A percentile compares a stretch with the other conserved stretches of the same genome.
Conservation (phyloP, 2,797 vertebrate species). For the Coendou prehensilis region DNA sequence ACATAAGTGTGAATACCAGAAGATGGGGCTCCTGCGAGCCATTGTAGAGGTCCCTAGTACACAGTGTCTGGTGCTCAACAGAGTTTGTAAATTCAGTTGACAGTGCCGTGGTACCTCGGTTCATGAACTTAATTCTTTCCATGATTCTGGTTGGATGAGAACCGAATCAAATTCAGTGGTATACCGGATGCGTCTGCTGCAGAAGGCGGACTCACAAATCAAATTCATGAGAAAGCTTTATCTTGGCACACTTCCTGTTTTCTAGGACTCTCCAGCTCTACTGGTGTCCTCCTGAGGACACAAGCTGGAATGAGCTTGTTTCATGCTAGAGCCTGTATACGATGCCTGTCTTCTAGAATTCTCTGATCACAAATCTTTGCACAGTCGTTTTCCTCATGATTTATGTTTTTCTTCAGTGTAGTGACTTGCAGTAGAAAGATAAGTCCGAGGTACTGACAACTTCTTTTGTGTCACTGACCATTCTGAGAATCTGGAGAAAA, state of each 20-base stretch:
- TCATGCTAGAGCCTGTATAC: neutral
- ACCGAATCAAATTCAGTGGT: neutral
- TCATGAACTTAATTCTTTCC: neutral
- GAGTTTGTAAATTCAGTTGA: neutral
- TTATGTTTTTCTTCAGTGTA: neutral
- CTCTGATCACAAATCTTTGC: neutral
- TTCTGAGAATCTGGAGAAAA: neutral
- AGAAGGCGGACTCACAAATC: neutral
- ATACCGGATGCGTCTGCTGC: neutral
- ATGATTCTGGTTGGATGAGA: neutral
- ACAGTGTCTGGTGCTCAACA: neutral
- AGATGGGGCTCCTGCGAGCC: too few species aligned
- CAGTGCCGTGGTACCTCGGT: neutral
- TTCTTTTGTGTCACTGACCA: neutral
- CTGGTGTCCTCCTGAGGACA: neutral
- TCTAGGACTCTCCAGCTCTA: neutral
- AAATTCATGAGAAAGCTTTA: neutral
- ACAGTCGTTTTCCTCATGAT: neutral
- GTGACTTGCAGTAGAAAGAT: neutral
- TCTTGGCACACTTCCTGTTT: neutral
- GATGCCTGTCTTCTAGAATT: neutral
- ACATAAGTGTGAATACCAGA: neutral
- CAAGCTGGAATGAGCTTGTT: neutral
- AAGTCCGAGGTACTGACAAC: neutral
- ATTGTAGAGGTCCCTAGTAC: neutral